phyloP scores from a whole-genome alignment of 2,888 invertebrate genomes.

The Leptothorax acervorum region DNA sequence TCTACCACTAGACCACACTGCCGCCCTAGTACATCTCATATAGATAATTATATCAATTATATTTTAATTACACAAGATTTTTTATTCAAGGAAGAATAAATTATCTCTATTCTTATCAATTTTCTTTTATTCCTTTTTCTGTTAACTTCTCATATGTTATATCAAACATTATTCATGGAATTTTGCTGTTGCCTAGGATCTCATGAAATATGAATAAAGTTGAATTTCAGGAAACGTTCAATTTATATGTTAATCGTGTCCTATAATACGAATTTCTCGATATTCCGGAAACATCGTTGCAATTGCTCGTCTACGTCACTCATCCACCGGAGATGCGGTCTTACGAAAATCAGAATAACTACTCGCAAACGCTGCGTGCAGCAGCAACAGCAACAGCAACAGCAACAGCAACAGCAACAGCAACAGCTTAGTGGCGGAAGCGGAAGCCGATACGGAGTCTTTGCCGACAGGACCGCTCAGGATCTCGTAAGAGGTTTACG shows the following conservation, averaged over 20 bases:
- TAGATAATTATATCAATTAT: neutral
- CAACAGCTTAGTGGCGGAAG: constrained; percentile 53
- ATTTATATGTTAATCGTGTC: neutral
- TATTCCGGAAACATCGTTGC: neutral
- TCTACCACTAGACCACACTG: too few relatives aligned
- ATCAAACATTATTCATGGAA: neutral
- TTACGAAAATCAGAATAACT: constrained; percentile 54
- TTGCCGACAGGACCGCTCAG: constrained; percentile 33
- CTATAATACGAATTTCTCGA: neutral
- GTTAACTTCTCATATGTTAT: neutral
- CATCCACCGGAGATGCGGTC: constrained; percentile 51
- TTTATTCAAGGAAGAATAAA: neutral
- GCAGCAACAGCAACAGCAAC: neutral
- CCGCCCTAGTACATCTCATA: neutral
- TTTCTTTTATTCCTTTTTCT: neutral
- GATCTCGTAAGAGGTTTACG: constrained; percentile 62
- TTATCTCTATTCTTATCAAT: neutral
- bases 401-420: neutral
- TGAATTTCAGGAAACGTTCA: neutral
- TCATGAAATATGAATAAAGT: neutral
- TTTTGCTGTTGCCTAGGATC: neutral
- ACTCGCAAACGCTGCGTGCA: neutral
- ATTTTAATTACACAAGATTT: neutral
- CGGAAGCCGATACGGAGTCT: constrained; percentile 59
- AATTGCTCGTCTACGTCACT: constrained; percentile 35